Base-by-base conservation (phyloP, 2,113 vertebrate genomes). In the Mungos mungo region DNA sequence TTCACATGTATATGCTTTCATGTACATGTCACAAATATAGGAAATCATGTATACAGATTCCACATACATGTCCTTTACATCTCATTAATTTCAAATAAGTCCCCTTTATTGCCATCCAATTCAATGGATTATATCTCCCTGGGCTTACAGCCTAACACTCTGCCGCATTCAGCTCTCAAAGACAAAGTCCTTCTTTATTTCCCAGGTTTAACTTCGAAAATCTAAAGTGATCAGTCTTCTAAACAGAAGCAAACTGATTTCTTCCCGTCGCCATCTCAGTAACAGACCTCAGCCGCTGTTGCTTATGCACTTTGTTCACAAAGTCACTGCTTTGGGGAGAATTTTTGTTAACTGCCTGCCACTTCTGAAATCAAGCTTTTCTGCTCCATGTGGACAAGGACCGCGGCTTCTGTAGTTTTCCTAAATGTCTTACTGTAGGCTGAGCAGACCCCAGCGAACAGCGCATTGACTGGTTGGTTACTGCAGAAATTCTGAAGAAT, bases 161-260 rank as follows among this genome's bases (percentile, higher is more conserved):
- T 68, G 80, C 79, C 9, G 71, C 33, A 52, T 47, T 57, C 54
- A 95, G 23, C 29, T 74, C 50, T 69, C 74, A 7, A 63, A 84
- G n/a, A 50, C 60, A 60, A 19, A 11, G 31, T 3, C 68, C 19
- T 66, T 41, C 72, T 81, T 85, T 71, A 89, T 88, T 71, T 90
- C 35, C 35, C 63, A 82, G 38, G 41, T 19, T 72, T 92, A 76
- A 90, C 84, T 97, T 86, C 25, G 54, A 84, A 86, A 88, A 65
- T 79, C 66, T 65, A 47, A 80, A 81, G 63, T 35, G 16, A 89
- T n/a, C n/a, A n/a, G 1, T 88, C 94, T 94, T 94, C 93, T 93
- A 45, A 71, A 84, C 35, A 92, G 69, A 92, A 97, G 65, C 84
- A 90, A 95, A 92, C 76, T 57, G 57, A 76, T 92, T 94, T 92